phyloP scores from a whole-genome alignment of 1,140 invertebrate species.

The Drosophila ambigua region DNA sequence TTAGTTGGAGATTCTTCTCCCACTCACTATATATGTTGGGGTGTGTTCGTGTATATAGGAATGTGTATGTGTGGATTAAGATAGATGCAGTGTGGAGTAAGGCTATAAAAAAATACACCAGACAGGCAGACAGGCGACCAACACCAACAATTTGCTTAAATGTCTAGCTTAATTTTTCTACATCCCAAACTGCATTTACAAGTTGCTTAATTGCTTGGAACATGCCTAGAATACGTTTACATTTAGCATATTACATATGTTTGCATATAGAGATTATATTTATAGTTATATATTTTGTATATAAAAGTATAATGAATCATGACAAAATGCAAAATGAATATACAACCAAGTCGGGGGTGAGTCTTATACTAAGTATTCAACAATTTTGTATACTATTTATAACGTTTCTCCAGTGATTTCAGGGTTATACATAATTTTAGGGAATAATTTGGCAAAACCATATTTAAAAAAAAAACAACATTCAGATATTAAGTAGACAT shows the following conservation, averaged over 20 bases:
- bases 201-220: slow-evolving; percentile 58
- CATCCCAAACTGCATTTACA: slow-evolving; percentile 39
- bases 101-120: slow-evolving; percentile 27
- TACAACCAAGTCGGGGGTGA: slow-evolving; percentile 6
- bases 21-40: slow-evolving; percentile 27
- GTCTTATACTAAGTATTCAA: slow-evolving; percentile 1
- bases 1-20: slow-evolving; percentile 64
- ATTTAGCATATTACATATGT: slow-evolving; percentile 13
- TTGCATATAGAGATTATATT: slow-evolving; percentile 8
- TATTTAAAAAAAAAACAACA: no score
- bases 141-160: slow-evolving; percentile 68
- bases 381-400: neutral
- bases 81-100: slow-evolving; percentile 28
- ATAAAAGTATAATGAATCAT: slow-evolving; percentile 29
- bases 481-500: no score
- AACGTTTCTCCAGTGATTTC: neutral
- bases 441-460: no score
- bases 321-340: slow-evolving; percentile 52
- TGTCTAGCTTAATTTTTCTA: slow-evolving; percentile 46
- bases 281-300: neutral
- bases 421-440: no score
- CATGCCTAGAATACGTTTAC: slow-evolving; percentile 61
- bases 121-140: slow-evolving; percentile 66
- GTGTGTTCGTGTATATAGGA: slow-evolving; percentile 12
- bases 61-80: slow-evolving; percentile 42